A percentile compares a stretch with the other conserved stretches of the same genome.
Conservation (phyloP, 2,797 vertebrate species). For the Oophaga sylvatica region DNA sequence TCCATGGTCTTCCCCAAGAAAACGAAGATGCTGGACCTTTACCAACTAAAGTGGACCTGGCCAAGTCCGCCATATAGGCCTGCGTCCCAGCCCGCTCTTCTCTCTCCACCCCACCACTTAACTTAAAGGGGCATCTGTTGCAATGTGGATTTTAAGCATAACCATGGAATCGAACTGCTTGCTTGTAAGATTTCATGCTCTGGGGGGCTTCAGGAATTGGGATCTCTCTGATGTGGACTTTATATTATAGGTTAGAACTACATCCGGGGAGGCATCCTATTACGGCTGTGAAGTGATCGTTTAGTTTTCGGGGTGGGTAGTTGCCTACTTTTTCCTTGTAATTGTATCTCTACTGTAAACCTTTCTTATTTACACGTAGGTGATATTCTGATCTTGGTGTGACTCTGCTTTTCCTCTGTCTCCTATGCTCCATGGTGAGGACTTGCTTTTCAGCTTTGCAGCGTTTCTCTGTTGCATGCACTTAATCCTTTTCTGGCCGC, state of each 20-base stretch:
- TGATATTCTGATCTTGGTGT: background rate
- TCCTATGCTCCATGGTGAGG: background rate
- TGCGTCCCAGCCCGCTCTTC: background rate
- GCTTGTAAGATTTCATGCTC: background rate
- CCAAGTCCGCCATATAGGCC: conserved; percentile 75
- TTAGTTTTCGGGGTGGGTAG: background rate
- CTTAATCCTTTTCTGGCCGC: background rate
- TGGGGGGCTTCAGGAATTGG: background rate
- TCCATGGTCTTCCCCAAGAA: conserved; percentile 81
- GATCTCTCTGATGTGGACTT: conserved; percentile 4
- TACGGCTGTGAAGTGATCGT: background rate
- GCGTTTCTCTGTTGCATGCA: background rate
- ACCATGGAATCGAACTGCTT: background rate
- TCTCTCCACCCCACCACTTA: background rate
- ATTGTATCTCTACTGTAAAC: background rate
- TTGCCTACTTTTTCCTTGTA: background rate
- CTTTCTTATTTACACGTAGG: conserved; percentile 17
- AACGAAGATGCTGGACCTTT: conserved; percentile 88
- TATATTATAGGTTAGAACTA: conserved; percentile 6
- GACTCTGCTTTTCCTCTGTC: background rate
- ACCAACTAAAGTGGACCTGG: conserved; percentile 89
- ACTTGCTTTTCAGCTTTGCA: background rate
- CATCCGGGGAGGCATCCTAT: background rate
- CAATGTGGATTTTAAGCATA: background rate
- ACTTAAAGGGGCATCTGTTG: background rate